These are phyloP conservation scores for Larimichthys polyactis DNA, from an alignment of 2,113 vertebrate genomes.

Conservation along the genomic window DNA sequence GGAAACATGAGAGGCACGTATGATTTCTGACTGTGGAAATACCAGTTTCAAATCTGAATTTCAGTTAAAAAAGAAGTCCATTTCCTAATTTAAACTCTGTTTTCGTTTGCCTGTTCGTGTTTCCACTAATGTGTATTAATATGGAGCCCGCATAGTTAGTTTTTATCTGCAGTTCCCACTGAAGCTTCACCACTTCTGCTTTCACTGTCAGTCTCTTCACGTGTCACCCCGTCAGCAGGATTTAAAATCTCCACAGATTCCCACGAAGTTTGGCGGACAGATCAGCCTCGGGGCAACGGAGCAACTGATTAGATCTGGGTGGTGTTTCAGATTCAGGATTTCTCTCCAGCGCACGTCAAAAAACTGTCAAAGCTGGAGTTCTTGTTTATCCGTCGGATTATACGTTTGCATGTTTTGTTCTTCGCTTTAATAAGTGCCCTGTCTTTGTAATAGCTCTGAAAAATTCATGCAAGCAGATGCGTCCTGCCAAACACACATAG, in stretches of 20 bases:
- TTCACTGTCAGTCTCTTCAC: background rate
- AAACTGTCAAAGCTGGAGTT: too few relatives aligned
- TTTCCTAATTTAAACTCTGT: background rate
- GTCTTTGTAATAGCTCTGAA: background rate
- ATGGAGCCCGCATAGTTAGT: background rate
- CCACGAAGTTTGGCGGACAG: background rate
- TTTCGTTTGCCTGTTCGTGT: background rate
- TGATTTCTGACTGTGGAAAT: too few relatives aligned
- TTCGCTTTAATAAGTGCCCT: background rate
- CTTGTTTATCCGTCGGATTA: background rate
- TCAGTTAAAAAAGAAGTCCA: background rate
- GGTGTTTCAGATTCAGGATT: conserved; percentile 13
- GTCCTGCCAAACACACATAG: background rate
- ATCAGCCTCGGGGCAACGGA: conserved; percentile 22
- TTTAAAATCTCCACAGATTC: conserved; percentile 20
- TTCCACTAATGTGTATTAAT: background rate
- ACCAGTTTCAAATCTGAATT: too few relatives aligned
- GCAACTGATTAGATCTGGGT: conserved; percentile 5
- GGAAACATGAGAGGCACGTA: too few relatives aligned
- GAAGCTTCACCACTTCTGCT: conserved; percentile 27
- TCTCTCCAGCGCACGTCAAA: background rate
- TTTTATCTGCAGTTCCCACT: conserved; percentile 25
- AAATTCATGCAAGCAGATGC: conserved; percentile 8
- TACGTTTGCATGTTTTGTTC: too few relatives aligned
- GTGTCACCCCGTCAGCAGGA: conserved; percentile 15